Base-by-base conservation (phyloP, 2,113 vertebrate genomes). In the Larimichthys polyactis region DNA sequence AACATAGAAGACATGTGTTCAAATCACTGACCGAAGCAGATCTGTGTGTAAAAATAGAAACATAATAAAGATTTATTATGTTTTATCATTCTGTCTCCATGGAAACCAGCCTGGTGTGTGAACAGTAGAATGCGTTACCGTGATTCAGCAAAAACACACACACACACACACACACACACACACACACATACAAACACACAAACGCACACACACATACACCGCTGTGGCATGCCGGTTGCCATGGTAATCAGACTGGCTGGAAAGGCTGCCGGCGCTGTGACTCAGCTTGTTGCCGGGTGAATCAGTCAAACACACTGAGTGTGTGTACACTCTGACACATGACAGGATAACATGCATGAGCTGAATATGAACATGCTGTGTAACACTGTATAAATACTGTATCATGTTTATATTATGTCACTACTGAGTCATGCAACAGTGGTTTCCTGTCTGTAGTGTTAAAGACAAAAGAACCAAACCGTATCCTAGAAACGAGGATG, bases 221-320 rank as follows among this genome's bases (percentile, higher is more conserved):
- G 5, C 46, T 22, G 60, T 59, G 36, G 58, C 52, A 67, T 36
- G 68, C 49, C 19, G 32, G 90, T 91, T 67, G 62, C 85, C 86
- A 73, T 78, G 77, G 85, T 51, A 54, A 87, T 78, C 20, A 19
- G 75, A 14, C 71, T 16, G 15, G 40, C 2, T 48, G 81, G 43
- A 24, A 44, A 27, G 57, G 59, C 44, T 67, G 77, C 20, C 5
- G 77, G 46, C 16, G 19, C 65, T 67, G 84, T 92, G 86, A 92
- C 68, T 89, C 87, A 89, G 90, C 81, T 70, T 71, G 86, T 89
- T 90, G 82, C 87, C 19, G 60, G 83, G 85, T 71, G 81, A 88
- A 80, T 79, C 85, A 68, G 85, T 17, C 19, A 75, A 81, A 86
- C 17, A 82, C 71, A 66, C 43, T 7, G 3, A 44, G 60, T n/a